A percentile compares a stretch with the other conserved stretches of the same genome.
These are phyloP conservation scores for Asobara japonica DNA, from an alignment of 1,140 invertebrate genomes.

Conservation along the genomic window DNA sequence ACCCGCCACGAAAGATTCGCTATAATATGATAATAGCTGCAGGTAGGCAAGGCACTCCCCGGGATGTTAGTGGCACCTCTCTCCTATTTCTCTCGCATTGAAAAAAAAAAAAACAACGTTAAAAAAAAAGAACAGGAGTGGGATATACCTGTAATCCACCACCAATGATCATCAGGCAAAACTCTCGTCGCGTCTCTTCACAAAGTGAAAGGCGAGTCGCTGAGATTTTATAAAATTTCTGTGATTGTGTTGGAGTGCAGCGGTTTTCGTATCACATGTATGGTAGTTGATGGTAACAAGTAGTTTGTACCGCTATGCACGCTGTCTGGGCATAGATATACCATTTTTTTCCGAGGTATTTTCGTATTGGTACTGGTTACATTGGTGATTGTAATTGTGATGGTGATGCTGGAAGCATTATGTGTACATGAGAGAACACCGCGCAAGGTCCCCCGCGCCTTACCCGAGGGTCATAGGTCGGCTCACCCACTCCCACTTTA, in stretches of 20 bases:
- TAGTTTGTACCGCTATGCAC: constrained; percentile 35
- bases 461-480: constrained; percentile 61
- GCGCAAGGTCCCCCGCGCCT: constrained; percentile 60
- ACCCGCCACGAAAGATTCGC: constrained; percentile 48
- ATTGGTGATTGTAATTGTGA: not conserved
- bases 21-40: constrained; percentile 62
- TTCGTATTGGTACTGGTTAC: not conserved
- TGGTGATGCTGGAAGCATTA: not conserved
- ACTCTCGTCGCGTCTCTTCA: constrained; percentile 56
- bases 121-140: constrained; percentile 15
- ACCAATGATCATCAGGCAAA: constrained; percentile 17
- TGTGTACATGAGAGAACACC: constrained; percentile 25
- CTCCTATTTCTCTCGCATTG: not conserved
- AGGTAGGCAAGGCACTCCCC: constrained; percentile 55
- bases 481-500: constrained; percentile 56
- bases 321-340: constrained; percentile 2
- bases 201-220: constrained; percentile 63
- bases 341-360: not conserved
- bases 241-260: constrained; percentile 50
- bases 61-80: constrained; percentile 27
- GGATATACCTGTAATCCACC: constrained; percentile 11
- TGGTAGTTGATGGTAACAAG: constrained; percentile 21
- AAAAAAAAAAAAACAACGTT: not conserved
- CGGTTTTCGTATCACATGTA: not conserved
- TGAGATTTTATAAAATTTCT: constrained; percentile 45